Percentiles rank a stretch among this genome's conserved stretches.
Conservation (phyloP, 2,113 vertebrate genomes). For the Cavia aperea region DNA sequence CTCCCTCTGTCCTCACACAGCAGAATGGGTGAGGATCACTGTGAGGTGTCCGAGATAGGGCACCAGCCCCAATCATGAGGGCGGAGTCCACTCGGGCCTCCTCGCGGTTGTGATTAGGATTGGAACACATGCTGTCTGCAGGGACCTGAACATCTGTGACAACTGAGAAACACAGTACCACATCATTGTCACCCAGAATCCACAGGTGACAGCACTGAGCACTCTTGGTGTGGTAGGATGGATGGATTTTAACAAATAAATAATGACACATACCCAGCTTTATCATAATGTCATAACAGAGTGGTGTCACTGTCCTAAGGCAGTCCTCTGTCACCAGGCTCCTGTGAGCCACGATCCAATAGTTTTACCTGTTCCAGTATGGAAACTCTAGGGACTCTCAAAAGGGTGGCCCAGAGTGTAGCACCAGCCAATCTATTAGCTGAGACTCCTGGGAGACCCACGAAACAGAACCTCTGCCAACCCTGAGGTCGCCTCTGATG, state of each 20-base stretch:
- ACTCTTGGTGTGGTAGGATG: background rate
- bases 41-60: background rate
- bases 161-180: background rate
- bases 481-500: background rate
- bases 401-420: too few species aligned
- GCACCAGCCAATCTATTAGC: too few species aligned
- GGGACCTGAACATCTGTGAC: background rate
- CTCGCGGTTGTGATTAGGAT: background rate
- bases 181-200: background rate
- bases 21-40: background rate
- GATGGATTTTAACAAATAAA: background rate
- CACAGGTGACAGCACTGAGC: background rate
- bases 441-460: background rate
- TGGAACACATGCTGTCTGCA: background rate
- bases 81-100: background rate
- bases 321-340: background rate
- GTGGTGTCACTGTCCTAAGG: background rate
- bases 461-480: background rate
- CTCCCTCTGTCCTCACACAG: background rate
- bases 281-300: background rate
- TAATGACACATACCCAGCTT: background rate
- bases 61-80: background rate
- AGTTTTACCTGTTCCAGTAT: background rate
- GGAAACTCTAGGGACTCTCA: too few species aligned
- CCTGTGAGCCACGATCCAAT: background rate